These are phyloP conservation scores for Chesias legatella DNA, from an alignment of 2,888 invertebrate species.

Conservation along the genomic window DNA sequence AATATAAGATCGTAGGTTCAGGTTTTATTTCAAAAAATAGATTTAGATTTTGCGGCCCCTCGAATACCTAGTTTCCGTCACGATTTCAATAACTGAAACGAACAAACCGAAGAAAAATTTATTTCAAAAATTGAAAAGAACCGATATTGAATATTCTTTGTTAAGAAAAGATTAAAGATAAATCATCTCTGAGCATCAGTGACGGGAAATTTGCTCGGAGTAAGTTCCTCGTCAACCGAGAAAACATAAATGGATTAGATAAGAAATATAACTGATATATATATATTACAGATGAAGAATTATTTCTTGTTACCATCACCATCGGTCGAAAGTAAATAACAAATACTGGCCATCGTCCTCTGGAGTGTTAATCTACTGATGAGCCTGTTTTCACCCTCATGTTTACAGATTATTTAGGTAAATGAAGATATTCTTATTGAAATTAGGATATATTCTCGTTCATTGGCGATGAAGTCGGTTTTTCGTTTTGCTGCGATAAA, in stretches of 20 bases:
- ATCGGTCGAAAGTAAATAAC: slow-evolving; percentile 3
- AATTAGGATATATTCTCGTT: no score
- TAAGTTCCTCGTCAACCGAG: no score
- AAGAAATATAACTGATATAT: slow-evolving; percentile 2
- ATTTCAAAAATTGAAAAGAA: slow-evolving; percentile 1
- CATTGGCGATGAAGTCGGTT: no score
- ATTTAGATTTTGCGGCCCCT: neutral
- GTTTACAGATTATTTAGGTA: no score
- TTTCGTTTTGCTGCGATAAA: no score
- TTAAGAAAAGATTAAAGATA: neutral
- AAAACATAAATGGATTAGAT: slow-evolving; percentile 5
- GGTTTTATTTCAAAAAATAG: no score
- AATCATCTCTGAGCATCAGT: neutral
- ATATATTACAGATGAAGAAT: no score
- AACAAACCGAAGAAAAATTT: neutral
- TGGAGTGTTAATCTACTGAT: neutral
- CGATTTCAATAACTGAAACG: slow-evolving; percentile 1
- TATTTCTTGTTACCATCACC: slow-evolving; percentile 5
- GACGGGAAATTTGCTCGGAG: neutral
- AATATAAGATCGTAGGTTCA: no score
- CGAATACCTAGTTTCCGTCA: neutral
- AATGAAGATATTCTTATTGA: no score
- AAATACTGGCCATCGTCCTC: slow-evolving; percentile 1
- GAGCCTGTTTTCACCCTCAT: no score
- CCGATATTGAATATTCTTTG: neutral